Base-by-base conservation (phyloP, 2,888 invertebrate genomes). In the Tryphoninae sp. region DNA sequence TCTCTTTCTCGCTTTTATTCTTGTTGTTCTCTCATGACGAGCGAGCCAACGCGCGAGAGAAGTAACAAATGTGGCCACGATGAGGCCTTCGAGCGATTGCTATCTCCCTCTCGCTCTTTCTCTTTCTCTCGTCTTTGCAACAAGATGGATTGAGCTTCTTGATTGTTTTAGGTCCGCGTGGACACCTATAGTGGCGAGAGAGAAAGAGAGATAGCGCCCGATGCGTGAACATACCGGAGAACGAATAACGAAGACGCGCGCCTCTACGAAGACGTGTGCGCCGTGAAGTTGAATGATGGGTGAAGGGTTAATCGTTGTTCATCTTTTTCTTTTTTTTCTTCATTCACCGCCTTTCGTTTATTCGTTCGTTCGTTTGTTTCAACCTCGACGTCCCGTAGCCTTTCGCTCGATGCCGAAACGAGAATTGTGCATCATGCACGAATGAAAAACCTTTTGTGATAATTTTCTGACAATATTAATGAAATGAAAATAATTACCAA, bases 81-180 rank as follows among this genome's bases (percentile, higher is more conserved):
- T 53, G 22, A 59, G 4, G 51, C 13, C 68, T 51, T 64, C 64
- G 26, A 49, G 76, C 76, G 75, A 73, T 58, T 68, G 45, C 49
- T 74, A 76, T 74, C 78, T 68, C 73, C 42, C 40, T 62, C 16
- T 26, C n/a, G 26, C 62, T 62, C 33, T 62, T 33, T 62, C 40
- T 22, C 49, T n/a, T 49, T 40, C 22, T 61, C n/a, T 59, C 69
- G 51, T 79, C 82, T 82, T 79, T 73, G 73, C 80, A 69, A 49
- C 78, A 87, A 87, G 87, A 87, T 86, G 81, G 84, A 87, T 87
- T 82, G 85, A 84, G 81, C 80, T 80, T 75, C 79, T 71, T 83
- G 81, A 87, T 87, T 86, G 86, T 87, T 86, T 85, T 83, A 85
- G 84, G 82, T 69, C 71, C 72, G 62, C 62, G 76, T 73, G 80